phyloP scores from a whole-genome alignment of 2,113 vertebrate genomes.

The Pomatostomus ruficeps region DNA sequence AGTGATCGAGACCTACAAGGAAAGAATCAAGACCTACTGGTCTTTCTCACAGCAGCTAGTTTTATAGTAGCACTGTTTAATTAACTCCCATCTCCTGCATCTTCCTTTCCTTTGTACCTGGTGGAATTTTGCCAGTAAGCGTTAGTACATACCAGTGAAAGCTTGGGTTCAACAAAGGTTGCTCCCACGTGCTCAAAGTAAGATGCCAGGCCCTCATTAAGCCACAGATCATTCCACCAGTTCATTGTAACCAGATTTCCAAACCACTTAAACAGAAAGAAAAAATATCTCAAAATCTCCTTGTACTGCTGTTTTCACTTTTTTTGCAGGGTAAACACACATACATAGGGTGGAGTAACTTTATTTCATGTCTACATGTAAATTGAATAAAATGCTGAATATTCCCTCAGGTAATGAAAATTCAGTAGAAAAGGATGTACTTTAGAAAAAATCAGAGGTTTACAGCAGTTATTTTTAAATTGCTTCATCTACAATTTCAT shows the following conservation, averaged over 20 bases:
- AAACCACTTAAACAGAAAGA: conserved; percentile 76
- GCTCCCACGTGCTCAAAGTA: conserved; percentile 69
- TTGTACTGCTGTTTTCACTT: neutral
- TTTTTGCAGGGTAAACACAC: neutral
- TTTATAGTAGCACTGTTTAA: neutral
- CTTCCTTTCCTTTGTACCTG: neutral
- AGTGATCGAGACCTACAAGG: neutral
- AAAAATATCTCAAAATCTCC: neutral
- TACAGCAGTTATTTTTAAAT: neutral
- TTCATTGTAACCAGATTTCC: conserved; percentile 83
- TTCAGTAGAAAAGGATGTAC: neutral
- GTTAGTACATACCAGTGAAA: conserved; percentile 57
- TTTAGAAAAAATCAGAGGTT: neutral
- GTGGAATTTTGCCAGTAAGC: neutral
- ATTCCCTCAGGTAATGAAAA: neutral
- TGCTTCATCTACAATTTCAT: neutral
- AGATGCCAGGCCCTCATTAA: conserved; percentile 78
- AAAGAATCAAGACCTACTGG: neutral
- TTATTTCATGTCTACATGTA: neutral
- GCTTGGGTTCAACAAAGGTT: conserved; percentile 47
- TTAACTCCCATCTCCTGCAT: neutral
- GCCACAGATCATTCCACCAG: conserved; percentile 85
- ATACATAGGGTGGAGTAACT: neutral
- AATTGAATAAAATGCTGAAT: neutral
- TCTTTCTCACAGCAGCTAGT: neutral